Conservation (phyloP, 2,888 invertebrate genomes). For the Aradus depressus region DNA sequence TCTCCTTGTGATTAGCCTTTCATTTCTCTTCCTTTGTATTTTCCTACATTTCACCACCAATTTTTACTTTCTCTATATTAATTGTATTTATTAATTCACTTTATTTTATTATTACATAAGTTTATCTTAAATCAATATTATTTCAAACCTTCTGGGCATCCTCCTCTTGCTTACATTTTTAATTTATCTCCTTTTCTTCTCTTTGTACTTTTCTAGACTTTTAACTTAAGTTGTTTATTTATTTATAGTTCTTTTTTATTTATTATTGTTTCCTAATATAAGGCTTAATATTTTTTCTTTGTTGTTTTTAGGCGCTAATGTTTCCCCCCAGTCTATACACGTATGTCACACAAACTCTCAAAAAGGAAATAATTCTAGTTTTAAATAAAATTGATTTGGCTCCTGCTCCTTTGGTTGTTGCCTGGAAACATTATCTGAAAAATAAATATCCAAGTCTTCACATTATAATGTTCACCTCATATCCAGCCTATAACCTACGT, state of each 20-base stretch:
- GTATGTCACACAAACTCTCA: slow-evolving; percentile 58
- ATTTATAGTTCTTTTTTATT: neutral
- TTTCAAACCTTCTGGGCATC: no score
- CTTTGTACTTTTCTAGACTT: neutral
- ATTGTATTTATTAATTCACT: no score
- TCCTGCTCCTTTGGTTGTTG: slow-evolving; percentile 65
- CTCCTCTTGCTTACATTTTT: no score
- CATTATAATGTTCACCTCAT: slow-evolving; percentile 74
- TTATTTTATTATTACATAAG: no score
- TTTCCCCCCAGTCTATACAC: slow-evolving; percentile 83
- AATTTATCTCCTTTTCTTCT: neutral
- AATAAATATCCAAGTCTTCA: slow-evolving; percentile 57
- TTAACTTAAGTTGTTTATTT: neutral
- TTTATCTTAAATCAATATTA: no score
- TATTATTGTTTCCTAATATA: neutral
- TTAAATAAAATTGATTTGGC: slow-evolving; percentile 89
- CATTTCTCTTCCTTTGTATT: no score
- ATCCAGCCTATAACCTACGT: slow-evolving; percentile 59
- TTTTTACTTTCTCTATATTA: no score
- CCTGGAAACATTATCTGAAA: slow-evolving; percentile 75
- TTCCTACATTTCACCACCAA: no score
- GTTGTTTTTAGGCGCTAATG: slow-evolving; percentile 52
- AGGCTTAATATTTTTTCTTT: neutral
- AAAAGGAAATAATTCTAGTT: slow-evolving; percentile 77
- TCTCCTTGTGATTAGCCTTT: no score